phyloP scores from a whole-genome alignment of 2,797 vertebrate species.

The Synanceia verrucosa region DNA sequence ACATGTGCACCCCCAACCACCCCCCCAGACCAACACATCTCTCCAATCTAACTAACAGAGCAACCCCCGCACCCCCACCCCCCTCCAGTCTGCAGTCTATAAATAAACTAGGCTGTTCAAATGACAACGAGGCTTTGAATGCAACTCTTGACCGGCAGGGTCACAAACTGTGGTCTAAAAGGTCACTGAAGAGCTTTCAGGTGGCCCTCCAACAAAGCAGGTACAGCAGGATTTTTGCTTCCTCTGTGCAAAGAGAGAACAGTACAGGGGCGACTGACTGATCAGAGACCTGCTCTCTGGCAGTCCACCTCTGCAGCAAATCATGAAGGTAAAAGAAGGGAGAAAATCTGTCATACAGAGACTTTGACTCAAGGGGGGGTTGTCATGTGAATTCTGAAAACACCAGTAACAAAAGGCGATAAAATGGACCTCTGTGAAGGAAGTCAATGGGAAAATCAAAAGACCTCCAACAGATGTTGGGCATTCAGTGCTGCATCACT shows the following conservation, averaged over 20 bases:
- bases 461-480: constrained; percentile 62
- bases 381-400: constrained; percentile 25
- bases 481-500: constrained; percentile 51
- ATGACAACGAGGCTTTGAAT: constrained; percentile 57
- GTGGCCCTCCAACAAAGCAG: neutral
- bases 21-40: constrained; percentile 25
- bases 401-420: constrained; percentile 40
- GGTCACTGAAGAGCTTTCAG: constrained; percentile 7
- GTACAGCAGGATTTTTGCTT: neutral
- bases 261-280: neutral
- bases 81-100: constrained; percentile 69
- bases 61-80: constrained; percentile 33
- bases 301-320: constrained; percentile 9
- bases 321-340: constrained; percentile 1
- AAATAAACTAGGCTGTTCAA: constrained; percentile 73
- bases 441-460: constrained; percentile 52
- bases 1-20: constrained; percentile 56
- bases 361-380: constrained; percentile 8
- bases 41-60: constrained; percentile 32
- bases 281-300: constrained; percentile 2
- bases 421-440: constrained; percentile 44
- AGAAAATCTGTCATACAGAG: constrained; percentile 3
- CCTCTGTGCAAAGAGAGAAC: neutral
- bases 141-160: constrained; percentile 44
- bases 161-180: constrained; percentile 29